Evolutionary conservation across 2,797 vertebrate genomes (phyloP).

Genomic region (Poecilia picta): DNA sequence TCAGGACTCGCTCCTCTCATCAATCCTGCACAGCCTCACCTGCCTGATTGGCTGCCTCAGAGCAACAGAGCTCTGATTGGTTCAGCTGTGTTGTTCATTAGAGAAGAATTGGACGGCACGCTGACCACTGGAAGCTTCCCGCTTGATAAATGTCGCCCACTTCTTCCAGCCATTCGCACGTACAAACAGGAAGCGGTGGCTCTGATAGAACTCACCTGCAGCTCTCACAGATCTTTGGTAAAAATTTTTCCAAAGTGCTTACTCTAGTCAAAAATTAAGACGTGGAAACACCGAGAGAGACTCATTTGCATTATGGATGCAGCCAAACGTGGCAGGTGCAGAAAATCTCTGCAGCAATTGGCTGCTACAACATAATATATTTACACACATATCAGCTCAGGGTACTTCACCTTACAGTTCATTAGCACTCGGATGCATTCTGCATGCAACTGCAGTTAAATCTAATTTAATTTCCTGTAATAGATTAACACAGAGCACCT

Average conservation of each 20-base stretch:
- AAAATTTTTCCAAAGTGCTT: conserved; percentile 46
- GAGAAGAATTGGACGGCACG: conserved; percentile 64
- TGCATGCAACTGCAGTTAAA: conserved; percentile 9
- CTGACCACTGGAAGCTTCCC: conserved; percentile 77
- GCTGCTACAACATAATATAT: neutral
- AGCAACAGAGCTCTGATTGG: conserved; percentile 69
- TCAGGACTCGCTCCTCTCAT: conserved; percentile 73
- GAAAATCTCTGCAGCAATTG: conserved; percentile 13
- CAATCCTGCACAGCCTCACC: conserved; percentile 66
- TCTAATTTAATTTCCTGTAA: neutral
- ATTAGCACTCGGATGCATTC: neutral
- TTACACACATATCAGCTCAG: neutral
- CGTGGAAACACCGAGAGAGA: conserved; percentile 28
- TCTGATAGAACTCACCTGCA: conserved; percentile 21
- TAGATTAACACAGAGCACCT: conserved; percentile 16
- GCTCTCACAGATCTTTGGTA: conserved; percentile 26
- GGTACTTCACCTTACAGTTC: neutral
- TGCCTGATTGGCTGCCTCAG: conserved; percentile 67
- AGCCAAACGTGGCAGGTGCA: conserved; percentile 37
- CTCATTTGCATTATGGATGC: conserved; percentile 59
- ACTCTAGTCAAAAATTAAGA: conserved; percentile 46
- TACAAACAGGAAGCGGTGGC: conserved; percentile 14
- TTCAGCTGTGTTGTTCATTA: conserved; percentile 78
- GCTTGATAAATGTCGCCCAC: conserved; percentile 80
- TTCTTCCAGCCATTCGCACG: conserved; percentile 8